These are phyloP conservation scores for Pelodiscus sinensis DNA, from an alignment of 2,113 vertebrate genomes.

Conservation along the genomic window DNA sequence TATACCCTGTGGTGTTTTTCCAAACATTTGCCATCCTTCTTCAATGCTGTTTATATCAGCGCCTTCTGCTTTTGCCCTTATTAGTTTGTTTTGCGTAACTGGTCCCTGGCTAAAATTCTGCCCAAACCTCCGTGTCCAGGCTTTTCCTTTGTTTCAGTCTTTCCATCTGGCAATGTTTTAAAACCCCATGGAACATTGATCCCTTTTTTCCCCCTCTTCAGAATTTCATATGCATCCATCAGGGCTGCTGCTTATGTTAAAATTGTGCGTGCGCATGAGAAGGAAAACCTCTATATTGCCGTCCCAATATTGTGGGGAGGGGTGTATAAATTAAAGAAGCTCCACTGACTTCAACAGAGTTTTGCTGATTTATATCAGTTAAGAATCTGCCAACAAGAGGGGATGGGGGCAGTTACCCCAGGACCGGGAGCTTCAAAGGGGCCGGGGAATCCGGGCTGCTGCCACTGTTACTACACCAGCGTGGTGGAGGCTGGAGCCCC, in stretches of 20 bases:
- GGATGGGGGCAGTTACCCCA: no score
- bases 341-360: accelerated
- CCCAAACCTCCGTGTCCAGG: conserved; percentile 34
- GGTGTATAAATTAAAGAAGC: not conserved
- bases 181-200: not conserved
- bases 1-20: conserved; percentile 1
- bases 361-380: not conserved
- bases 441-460: no score
- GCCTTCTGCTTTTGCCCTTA: accelerated
- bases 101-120: conserved; percentile 18
- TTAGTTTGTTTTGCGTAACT: not conserved
- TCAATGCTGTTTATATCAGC: not conserved
- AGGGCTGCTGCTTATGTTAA: not conserved
- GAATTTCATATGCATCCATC: not conserved
- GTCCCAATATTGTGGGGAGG: not conserved
- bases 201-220: not conserved
- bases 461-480: no score
- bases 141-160: conserved; percentile 34
- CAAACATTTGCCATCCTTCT: not conserved
- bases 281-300: not conserved
- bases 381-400: no score
- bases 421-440: no score
- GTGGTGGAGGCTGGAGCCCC: no score
- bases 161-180: conserved; percentile 7
- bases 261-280: not conserved